A percentile compares a stretch with the other conserved stretches of the same genome.
These are phyloP conservation scores for Cygnus olor DNA, from an alignment of 2,797 vertebrate species.

Conservation along the genomic window DNA sequence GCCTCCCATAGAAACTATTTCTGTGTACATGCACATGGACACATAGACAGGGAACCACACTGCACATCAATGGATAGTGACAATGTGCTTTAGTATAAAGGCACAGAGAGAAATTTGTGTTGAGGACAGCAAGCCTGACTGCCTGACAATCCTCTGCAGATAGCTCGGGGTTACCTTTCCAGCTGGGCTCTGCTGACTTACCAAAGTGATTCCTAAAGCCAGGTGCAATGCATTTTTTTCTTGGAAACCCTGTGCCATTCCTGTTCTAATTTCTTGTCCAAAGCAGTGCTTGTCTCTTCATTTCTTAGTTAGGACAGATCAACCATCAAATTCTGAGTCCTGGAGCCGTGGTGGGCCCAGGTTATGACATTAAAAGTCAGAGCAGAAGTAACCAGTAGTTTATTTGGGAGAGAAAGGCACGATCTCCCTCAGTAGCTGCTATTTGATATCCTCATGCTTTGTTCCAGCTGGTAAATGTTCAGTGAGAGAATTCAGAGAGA, in stretches of 20 bases:
- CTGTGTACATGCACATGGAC: neutral
- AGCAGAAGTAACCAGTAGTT: neutral
- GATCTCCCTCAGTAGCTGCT: neutral
- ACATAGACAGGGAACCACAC: neutral
- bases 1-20: neutral
- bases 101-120: neutral
- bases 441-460: neutral
- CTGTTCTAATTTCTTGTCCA: neutral
- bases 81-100: neutral
- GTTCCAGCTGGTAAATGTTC: neutral
- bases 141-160: neutral
- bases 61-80: neutral
- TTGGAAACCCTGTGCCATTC: neutral
- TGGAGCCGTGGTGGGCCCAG: neutral
- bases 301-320: neutral
- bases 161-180: neutral
- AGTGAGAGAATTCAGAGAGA: neutral
- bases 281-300: neutral
- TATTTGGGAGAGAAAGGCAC: neutral
- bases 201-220: neutral
- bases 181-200: neutral
- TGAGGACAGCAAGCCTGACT: neutral
- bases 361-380: neutral
- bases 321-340: neutral
- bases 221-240: too few relatives aligned